Conservation (phyloP, 2,888 invertebrate species). For the Lycaena phlaeas region DNA sequence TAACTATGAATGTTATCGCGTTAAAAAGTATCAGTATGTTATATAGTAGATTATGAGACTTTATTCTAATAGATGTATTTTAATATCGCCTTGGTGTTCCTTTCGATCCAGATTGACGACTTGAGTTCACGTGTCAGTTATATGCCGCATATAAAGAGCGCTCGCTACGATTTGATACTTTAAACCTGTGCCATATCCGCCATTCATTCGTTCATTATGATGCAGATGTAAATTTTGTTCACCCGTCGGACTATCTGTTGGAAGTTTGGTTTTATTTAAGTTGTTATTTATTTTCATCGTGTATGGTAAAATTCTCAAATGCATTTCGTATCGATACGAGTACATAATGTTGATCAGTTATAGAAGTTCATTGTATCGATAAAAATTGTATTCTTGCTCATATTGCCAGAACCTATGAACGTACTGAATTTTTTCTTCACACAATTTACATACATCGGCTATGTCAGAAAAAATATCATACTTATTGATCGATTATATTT, state of each 20-base stretch:
- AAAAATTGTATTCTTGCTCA: not conserved
- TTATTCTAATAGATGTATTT: constrained; percentile 18
- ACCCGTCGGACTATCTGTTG: not conserved
- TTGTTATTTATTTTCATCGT: constrained; percentile 18
- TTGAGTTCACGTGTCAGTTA: not conserved
- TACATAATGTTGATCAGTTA: not conserved
- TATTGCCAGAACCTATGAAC: not conserved
- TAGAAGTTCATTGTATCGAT: constrained; percentile 5
- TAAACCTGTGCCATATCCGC: constrained; percentile 20
- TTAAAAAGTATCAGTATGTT: constrained; percentile 39
- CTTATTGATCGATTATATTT: too few species aligned
- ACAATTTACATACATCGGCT: not conserved
- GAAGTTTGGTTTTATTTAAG: constrained; percentile 13
- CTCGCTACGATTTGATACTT: not conserved
- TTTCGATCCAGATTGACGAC: constrained; percentile 5
- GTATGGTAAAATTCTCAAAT: constrained; percentile 6
- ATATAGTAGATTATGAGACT: constrained; percentile 24
- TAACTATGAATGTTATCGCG: constrained; percentile 45
- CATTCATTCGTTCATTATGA: constrained; percentile 13
- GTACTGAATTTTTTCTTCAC: not conserved
- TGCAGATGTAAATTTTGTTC: not conserved
- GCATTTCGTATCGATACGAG: constrained; percentile 6
- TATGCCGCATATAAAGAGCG: not conserved
- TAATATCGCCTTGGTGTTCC: not conserved
- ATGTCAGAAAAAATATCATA: too few species aligned